These are phyloP conservation scores for Vireo griseus DNA, from an alignment of 2,797 vertebrate species.

Conservation along the genomic window DNA sequence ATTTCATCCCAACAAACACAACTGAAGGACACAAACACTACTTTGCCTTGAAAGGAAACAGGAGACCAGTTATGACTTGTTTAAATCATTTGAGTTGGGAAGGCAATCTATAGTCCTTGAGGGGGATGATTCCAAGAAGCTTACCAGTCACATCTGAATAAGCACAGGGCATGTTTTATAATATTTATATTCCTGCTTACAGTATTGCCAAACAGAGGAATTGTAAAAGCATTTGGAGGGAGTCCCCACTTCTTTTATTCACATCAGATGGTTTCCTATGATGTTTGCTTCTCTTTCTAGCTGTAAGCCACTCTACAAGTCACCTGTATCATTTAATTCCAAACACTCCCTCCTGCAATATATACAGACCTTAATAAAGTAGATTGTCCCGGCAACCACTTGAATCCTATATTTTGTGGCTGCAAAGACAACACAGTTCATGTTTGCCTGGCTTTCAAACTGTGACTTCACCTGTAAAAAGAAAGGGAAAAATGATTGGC, in stretches of 20 bases:
- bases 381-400: conserved; percentile 42
- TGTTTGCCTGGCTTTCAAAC: background rate
- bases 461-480: conserved; percentile 39
- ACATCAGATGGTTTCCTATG: background rate
- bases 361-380: conserved; percentile 61
- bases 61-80: background rate
- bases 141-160: background rate
- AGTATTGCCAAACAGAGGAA: background rate
- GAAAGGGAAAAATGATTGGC: background rate
- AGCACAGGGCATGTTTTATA: background rate
- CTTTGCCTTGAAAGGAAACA: background rate
- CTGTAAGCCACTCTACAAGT: background rate
- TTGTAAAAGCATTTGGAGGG: background rate
- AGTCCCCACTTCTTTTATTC: background rate
- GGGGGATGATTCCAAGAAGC: background rate
- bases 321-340: background rate
- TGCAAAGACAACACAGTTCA: fast-evolving
- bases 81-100: background rate
- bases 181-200: background rate
- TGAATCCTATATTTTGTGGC: background rate
- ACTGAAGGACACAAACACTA: background rate
- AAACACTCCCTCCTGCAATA: background rate
- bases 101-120: background rate
- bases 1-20: background rate
- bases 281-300: background rate